phyloP scores from a whole-genome alignment of 2,113 vertebrate species.

The Anguilla japonica region DNA sequence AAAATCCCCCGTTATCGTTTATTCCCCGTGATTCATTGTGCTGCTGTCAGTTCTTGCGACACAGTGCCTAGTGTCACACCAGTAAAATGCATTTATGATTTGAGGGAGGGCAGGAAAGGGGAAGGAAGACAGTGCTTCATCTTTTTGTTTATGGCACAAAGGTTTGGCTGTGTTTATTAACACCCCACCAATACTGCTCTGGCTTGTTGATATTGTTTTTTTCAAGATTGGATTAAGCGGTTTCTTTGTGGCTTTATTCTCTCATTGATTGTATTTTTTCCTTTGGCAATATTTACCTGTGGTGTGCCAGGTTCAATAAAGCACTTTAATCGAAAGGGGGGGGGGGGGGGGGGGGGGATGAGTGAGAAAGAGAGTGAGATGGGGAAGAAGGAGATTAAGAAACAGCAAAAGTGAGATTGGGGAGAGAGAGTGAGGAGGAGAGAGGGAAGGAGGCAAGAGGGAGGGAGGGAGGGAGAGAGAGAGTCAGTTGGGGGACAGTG shows the following conservation, averaged over 20 bases:
- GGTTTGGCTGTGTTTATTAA: too few relatives aligned
- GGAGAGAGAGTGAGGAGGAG: too few relatives aligned
- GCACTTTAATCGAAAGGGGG: neutral
- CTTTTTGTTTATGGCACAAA: neutral
- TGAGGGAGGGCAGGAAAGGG: neutral
- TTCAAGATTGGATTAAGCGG: neutral
- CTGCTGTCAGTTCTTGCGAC: neutral
- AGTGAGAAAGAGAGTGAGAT: neutral
- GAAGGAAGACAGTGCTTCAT: neutral
- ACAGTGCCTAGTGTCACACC: neutral
- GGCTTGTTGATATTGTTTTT: neutral
- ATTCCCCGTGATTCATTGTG: neutral
- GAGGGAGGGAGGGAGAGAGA: too few relatives aligned
- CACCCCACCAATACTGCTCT: neutral
- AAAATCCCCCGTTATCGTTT: too few relatives aligned
- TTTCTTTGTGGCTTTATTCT: neutral
- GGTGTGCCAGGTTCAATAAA: neutral
- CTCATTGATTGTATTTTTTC: neutral
- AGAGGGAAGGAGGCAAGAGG: too few relatives aligned
- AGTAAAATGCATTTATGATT: neutral
- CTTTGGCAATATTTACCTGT: neutral
- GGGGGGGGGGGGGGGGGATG: too few relatives aligned
- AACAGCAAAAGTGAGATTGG: too few relatives aligned
- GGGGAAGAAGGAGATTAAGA: too few relatives aligned
- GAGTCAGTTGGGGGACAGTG: too few relatives aligned